Percentiles rank a stretch among this genome's conserved stretches.
phyloP scores from a whole-genome alignment of 2,113 vertebrate species.

The Lycocorax pyrrhopterus region DNA sequence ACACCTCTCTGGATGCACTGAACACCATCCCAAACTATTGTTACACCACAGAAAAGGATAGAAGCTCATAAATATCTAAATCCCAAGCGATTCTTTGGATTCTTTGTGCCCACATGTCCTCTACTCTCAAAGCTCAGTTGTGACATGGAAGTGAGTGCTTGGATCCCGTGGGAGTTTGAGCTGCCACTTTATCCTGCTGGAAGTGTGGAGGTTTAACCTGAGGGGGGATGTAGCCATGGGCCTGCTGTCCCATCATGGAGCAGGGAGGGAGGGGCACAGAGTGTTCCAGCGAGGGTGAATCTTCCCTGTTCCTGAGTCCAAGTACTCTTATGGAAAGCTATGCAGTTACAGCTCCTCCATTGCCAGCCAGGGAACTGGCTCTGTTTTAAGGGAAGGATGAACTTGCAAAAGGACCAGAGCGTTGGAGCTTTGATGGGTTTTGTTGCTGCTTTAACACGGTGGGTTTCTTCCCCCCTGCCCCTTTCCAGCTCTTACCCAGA shows the following conservation, averaged over 20 bases:
- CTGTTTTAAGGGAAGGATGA: neutral
- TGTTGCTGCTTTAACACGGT: neutral
- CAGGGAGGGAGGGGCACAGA: neutral
- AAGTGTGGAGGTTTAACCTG: neutral
- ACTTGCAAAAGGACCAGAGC: neutral
- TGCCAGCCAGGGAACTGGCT: neutral
- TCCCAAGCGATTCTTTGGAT: neutral
- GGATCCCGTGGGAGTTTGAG: neutral
- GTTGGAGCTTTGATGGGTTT: neutral
- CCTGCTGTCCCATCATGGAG: neutral
- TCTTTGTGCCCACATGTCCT: neutral
- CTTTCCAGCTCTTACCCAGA: neutral
- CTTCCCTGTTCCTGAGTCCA: neutral
- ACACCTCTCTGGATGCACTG: neutral
- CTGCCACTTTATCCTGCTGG: neutral
- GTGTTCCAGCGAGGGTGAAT: neutral
- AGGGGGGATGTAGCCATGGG: neutral
- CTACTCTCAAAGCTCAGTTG: neutral
- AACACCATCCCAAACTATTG: neutral
- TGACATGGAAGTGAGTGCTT: too few species aligned
- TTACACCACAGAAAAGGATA: neutral
- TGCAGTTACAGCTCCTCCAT: neutral
- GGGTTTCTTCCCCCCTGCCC: neutral
- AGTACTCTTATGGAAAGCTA: neutral
- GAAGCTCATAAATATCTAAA: neutral